These are phyloP conservation scores for Campylomormyrus numenius DNA, from an alignment of 2,113 vertebrate species.

Conservation along the genomic window DNA sequence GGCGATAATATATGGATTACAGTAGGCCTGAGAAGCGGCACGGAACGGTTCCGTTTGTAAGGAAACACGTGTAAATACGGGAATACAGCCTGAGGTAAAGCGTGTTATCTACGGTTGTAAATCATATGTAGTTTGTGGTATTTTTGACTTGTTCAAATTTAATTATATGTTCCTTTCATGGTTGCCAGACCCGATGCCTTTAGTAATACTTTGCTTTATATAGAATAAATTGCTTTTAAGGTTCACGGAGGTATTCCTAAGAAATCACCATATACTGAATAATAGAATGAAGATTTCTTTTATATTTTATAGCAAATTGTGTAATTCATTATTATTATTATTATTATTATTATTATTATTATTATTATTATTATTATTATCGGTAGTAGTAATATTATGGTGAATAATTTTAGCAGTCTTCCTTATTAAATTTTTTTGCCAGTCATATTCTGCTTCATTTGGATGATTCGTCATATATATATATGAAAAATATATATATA, in stretches of 20 bases:
- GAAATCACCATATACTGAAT: not conserved
- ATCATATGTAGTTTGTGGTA: not conserved
- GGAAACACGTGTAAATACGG: not conserved
- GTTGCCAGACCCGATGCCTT: not conserved
- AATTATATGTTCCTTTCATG: not conserved
- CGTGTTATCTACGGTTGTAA: not conserved
- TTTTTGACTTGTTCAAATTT: slow-evolving; percentile 1
- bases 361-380: not conserved
- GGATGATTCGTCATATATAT: not conserved
- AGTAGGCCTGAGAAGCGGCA: not conserved
- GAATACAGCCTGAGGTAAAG: not conserved
- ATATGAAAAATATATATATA: no score
- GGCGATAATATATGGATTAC: not conserved
- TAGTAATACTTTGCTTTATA: not conserved
- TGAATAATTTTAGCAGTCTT: not conserved
- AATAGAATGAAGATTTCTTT: not conserved
- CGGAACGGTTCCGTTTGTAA: not conserved
- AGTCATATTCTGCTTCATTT: not conserved
- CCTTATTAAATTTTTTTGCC: not conserved
- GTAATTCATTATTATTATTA: not conserved
- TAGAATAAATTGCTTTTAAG: not conserved
- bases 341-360: not conserved
- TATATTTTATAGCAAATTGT: not conserved
- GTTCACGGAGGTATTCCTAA: not conserved
- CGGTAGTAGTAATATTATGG: not conserved